phyloP scores from a whole-genome alignment of 2,888 invertebrate species.

The Polyploca ridens region DNA sequence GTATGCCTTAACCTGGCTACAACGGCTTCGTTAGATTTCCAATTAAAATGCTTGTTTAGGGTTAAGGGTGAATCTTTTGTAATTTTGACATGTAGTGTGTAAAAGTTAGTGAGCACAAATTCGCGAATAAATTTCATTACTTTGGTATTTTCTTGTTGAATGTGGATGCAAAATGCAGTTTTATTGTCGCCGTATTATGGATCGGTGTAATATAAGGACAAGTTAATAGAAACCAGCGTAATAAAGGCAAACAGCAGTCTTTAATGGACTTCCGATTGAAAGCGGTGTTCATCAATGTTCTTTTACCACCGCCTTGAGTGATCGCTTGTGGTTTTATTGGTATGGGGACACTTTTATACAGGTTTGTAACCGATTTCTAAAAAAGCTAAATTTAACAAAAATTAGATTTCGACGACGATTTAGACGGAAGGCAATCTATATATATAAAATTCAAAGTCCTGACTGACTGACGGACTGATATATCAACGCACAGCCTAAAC shows the following conservation, averaged over 20 bases:
- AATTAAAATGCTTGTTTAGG: neutral
- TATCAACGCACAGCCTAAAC: too few species aligned
- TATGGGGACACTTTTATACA: neutral
- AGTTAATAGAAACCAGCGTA: neutral
- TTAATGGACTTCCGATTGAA: neutral
- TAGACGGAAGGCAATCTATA: too few species aligned
- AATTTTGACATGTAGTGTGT: neutral
- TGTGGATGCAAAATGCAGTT: too few species aligned
- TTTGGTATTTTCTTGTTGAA: neutral
- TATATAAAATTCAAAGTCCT: too few species aligned
- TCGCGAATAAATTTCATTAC: neutral
- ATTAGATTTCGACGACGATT: too few species aligned
- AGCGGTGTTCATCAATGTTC: neutral
- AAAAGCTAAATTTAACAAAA: too few species aligned
- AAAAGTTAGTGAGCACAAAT: neutral
- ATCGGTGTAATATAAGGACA: neutral
- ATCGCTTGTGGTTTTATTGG: neutral
- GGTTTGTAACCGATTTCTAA: conserved; percentile 1
- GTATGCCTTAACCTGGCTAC: neutral
- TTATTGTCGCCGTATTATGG: neutral
- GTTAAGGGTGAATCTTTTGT: neutral
- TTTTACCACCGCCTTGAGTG: neutral
- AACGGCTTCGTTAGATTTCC: neutral
- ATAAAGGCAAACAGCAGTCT: neutral
- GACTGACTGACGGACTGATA: too few species aligned